Conservation (phyloP, 53 echinoderm and acorn worm genomes). For the Holothuria scabra region DNA sequence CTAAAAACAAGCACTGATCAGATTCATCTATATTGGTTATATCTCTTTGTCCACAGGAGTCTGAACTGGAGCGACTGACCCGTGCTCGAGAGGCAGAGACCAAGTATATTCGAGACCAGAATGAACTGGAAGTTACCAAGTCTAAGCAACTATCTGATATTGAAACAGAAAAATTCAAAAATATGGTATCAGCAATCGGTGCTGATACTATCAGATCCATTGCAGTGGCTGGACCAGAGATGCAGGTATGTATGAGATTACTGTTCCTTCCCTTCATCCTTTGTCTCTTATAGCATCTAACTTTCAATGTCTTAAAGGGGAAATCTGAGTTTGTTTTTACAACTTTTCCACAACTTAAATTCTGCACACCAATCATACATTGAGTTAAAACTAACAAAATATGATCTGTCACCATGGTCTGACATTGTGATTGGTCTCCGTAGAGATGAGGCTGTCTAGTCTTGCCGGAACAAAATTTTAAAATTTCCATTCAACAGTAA, state of each 20-base stretch:
- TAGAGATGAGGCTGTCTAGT: too few relatives aligned
- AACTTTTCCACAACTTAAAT: too few relatives aligned
- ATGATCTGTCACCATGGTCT: too few relatives aligned
- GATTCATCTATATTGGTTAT: background rate
- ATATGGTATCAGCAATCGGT: slow-evolving; percentile 89
- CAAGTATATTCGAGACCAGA: slow-evolving; percentile 90
- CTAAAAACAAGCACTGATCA: too few relatives aligned
- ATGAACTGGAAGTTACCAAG: slow-evolving; percentile 87
- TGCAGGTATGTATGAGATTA: slow-evolving; percentile 80
- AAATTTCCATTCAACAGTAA: too few relatives aligned
- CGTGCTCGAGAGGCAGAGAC: slow-evolving; percentile 92
- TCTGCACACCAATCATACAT: too few relatives aligned
- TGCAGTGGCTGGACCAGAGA: slow-evolving; percentile 97
- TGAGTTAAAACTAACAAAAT: too few relatives aligned
- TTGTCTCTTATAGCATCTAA: background rate
- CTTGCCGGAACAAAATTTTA: too few relatives aligned
- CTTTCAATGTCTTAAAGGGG: background rate
- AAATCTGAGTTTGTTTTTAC: too few relatives aligned
- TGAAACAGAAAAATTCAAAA: slow-evolving; percentile 88
- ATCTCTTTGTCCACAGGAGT: slow-evolving; percentile 66
- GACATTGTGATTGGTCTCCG: too few relatives aligned
- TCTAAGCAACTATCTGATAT: slow-evolving; percentile 88
- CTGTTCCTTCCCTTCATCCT: background rate
- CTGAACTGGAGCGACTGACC: slow-evolving; percentile 92
- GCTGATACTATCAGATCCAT: slow-evolving; percentile 92